Evolutionary conservation across 2,113 vertebrate species (phyloP).

Genomic region (Andinoacara biseriatus): DNA sequence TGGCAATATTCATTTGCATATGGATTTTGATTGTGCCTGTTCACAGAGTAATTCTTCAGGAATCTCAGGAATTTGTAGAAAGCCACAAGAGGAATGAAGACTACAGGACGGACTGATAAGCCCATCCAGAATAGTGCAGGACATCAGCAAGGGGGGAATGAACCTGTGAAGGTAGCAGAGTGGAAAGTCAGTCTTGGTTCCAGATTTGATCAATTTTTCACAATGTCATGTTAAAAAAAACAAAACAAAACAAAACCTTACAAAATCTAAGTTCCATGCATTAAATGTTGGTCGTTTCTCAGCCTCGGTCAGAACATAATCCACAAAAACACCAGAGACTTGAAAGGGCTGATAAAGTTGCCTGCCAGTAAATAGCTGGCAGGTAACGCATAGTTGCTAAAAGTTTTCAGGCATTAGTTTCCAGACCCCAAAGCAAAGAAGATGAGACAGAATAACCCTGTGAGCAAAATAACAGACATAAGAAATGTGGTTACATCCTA

Average conservation of each 20-base stretch:
- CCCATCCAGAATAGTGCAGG: slow-evolving; percentile 82
- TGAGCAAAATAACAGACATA: neutral
- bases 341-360: slow-evolving; percentile 81
- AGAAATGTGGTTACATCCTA: neutral
- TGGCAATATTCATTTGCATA: slow-evolving; percentile 42
- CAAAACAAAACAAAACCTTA: slow-evolving; percentile 58
- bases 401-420: slow-evolving; percentile 89
- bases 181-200: neutral
- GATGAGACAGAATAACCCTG: slow-evolving; percentile 81
- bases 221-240: neutral
- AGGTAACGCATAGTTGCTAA: slow-evolving; percentile 85
- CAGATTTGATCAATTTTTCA: neutral
- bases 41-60: neutral
- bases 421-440: slow-evolving; percentile 80
- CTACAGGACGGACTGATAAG: slow-evolving; percentile 75
- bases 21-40: slow-evolving; percentile 26
- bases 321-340: slow-evolving; percentile 82
- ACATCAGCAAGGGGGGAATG: slow-evolving; percentile 80
- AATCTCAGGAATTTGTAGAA: slow-evolving; percentile 65
- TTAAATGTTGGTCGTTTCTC: slow-evolving; percentile 69
- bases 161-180: slow-evolving; percentile 66
- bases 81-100: slow-evolving; percentile 77
- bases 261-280: slow-evolving; percentile 85
- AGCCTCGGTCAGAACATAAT: slow-evolving; percentile 76
- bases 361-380: slow-evolving; percentile 87